A percentile compares a stretch with the other conserved stretches of the same genome.
Evolutionary conservation across 2,888 invertebrate genomes (phyloP).

Genomic region (Axea sp.): DNA sequence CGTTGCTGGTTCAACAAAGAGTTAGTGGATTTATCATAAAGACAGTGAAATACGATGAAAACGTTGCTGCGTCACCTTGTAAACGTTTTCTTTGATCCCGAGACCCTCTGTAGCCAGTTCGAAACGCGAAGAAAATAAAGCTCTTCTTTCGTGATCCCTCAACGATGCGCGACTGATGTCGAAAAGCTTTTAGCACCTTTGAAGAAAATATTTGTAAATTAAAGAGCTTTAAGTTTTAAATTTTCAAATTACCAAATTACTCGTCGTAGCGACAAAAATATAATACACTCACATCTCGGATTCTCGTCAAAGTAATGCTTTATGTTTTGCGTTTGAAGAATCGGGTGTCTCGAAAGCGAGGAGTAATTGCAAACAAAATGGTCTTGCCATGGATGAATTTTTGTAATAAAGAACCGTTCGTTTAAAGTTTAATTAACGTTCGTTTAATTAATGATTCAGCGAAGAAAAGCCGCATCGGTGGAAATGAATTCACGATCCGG

Average conservation of each 20-base stretch:
- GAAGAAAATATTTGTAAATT: slow-evolving; percentile 59
- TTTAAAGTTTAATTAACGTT: slow-evolving; percentile 12
- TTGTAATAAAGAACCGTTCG: too few species aligned
- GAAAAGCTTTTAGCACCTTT: slow-evolving; percentile 50
- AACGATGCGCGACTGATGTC: slow-evolving; percentile 50
- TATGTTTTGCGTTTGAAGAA: slow-evolving; percentile 1
- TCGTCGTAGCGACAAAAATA: slow-evolving; percentile 23
- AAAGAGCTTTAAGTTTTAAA: slow-evolving; percentile 44
- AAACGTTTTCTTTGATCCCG: slow-evolving; percentile 56
- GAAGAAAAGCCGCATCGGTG: slow-evolving; percentile 4
- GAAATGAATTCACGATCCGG: background rate
- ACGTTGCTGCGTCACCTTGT: slow-evolving; percentile 50
- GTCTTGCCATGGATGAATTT: too few species aligned
- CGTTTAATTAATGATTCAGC: background rate
- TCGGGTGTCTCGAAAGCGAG: too few species aligned
- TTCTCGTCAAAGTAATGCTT: slow-evolving; percentile 15
- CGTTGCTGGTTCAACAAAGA: slow-evolving; percentile 34
- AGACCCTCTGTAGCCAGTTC: slow-evolving; percentile 32
- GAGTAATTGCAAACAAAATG: too few species aligned
- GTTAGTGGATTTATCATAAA: slow-evolving; percentile 54
- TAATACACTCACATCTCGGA: slow-evolving; percentile 18
- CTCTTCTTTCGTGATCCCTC: slow-evolving; percentile 54
- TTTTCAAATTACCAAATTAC: slow-evolving; percentile 32
- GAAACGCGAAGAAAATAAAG: slow-evolving; percentile 47
- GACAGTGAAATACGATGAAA: slow-evolving; percentile 38